Base-by-base conservation (phyloP, 1,140 invertebrate species). In the Orchesella cincta region DNA sequence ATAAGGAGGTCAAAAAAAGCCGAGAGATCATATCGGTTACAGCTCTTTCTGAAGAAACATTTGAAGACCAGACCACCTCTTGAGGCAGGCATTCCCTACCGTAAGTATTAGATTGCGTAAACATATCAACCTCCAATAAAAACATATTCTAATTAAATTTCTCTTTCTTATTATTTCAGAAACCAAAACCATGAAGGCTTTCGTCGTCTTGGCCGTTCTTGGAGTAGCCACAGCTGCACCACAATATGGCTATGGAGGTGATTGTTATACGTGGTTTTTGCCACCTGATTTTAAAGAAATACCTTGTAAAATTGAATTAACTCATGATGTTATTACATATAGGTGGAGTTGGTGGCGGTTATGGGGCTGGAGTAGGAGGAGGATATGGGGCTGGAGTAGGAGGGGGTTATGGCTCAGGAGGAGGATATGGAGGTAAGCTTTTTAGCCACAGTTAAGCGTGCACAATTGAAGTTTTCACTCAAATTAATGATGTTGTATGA, bases 291-390 rank as follows among this genome's bases (percentile, higher is more conserved):
- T n/a, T n/a, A n/a, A n/a, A n/a, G n/a, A n/a, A n/a, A n/a, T n/a
- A n/a, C n/a, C n/a, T n/a, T n/a, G n/a, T n/a, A n/a, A n/a, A n/a
- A n/a, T n/a, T n/a, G 12, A 51, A 51, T 14, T 51, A 51, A n/a
- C 46, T 51, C 12, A 12, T 51, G 46, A n/a, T 51, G 46, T n/a
- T 51, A n/a, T n/a, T n/a, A 12, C n/a, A n/a, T 71, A 8, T 3
- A 3, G 52, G 3, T 31, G 71, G 34, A 39, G 3, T 23, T 52
- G 39, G 46, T 39, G 77, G 73, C 20, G 77, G 77, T 26, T 77
- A 77, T 73, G 76, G 76, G 71, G 77, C 35, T 5, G 71, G 23
- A 36, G 35, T 35, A 8, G 34, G 14, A 8, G 36, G 67, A 14
- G 29, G 34, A 5, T 16, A 29, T 28, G 8, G 18, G 23, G n/a